Evolutionary conservation across 2,797 vertebrate genomes (phyloP), one percentile per base, ranked within the genome.

Genomic region (Acridotheres tristis): DNA sequence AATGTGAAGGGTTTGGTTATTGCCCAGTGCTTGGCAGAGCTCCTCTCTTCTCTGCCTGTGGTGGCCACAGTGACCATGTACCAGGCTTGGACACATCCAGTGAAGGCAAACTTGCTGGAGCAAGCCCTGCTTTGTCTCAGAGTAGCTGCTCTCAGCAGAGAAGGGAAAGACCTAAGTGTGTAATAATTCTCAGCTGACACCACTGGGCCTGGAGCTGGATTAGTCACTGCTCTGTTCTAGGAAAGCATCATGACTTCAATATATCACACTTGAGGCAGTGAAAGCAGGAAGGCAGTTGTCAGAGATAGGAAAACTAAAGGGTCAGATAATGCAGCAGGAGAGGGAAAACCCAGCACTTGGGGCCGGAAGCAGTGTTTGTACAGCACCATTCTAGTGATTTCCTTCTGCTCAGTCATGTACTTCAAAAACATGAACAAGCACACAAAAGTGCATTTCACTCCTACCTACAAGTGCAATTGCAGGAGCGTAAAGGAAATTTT

Each of bases 161-260:
- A 80, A 69, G 53, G 42, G 59, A 74, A 86, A 91, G 91, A 55
- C 43, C 82, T 82, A 94, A 96, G 72, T 0, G 5, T n/a, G 58
- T 73, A 94, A 93, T 92, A 88, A 96, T 93, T 93, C 73, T 77
- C 86, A 84, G 83, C 84, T 94, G 89, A 93, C 55, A 79, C 22
- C 48, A 4, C 79, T 79, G 67, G 89, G 67, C 57, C 54, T 65
- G 61, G 76, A 65, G 45, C 2, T 40, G 88, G 51, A 73, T 94
- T 96, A 93, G 93, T 96, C 94, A 92, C 76, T 87, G 42, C 51
- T 57, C 77, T 48, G 57, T 88, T 96, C 94, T 94, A 96, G 80
- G 95, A 96, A 94, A 94, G 80, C 67, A 82, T 75, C 75, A 55
- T 71, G 58, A 36, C 76, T 82, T 79, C 90, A 88, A 94, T 94